Base-by-base conservation (phyloP, 1,140 invertebrate genomes). In the Mamestra configurata region DNA sequence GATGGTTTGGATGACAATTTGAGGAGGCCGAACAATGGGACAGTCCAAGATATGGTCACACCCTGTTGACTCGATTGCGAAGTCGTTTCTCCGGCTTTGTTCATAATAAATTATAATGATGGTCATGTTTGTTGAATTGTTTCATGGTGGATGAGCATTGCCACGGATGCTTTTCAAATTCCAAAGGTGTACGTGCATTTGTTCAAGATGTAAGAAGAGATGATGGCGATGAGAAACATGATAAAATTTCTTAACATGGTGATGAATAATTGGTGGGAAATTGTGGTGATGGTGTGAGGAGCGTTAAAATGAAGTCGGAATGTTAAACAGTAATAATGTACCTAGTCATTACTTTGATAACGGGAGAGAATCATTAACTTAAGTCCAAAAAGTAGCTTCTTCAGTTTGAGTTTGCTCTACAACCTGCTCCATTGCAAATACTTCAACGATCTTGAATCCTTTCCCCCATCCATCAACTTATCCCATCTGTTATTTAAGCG, bases 81-180 rank as follows among this genome's bases (percentile, higher is more conserved):
- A 89, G 91, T 86, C 46, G 79, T 92, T 90, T 88, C 91, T 91
- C 87, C 77, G 46, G 70, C 81, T 88, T 93, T 93, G 92, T 92
- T 90, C 80, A 85, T 92, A 88, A 91, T 84, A 66, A 81, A 82
- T 90, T 88, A 86, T 91, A 89, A 91, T 88, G 85, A 92, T 88
- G 84, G 87, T 85, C 86, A 89, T 88, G 86, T 88, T 91, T 80
- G 82, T 81, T 84, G 81, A 82, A 88, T 92, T 89, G 84, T 90
- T 91, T 86, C 86, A 92, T 85, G 88, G 82, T 87, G 78, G 78
- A 79, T 91, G 91, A 81, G 68, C 88, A 85, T 83, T 79, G 64
- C 66, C 43, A 75, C 72, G 79, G 82, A 84, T 86, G 82, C 78
- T 81, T 85, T 84, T 81, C 77, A 75, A 80, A 85, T 85, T 79